phyloP scores from a whole-genome alignment of 2,113 vertebrate species.

The Gavia stellata region DNA sequence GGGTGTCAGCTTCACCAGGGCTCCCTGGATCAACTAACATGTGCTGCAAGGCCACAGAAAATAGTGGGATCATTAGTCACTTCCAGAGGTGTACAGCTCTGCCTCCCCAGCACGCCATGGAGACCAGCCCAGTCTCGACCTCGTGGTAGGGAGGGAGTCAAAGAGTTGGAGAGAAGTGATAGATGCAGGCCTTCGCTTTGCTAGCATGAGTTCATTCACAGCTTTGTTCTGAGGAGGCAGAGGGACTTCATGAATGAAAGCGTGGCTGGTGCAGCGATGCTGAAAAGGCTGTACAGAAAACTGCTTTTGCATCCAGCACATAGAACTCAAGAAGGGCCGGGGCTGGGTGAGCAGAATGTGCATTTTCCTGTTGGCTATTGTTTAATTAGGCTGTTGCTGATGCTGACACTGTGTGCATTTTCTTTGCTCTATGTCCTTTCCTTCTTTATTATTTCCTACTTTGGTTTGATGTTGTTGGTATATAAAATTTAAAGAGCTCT shows the following conservation, averaged over 20 bases:
- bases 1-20: neutral
- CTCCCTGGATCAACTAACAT: neutral
- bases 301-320: neutral
- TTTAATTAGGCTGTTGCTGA: conserved; percentile 42
- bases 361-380: conserved; percentile 33
- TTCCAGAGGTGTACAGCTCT: neutral
- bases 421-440: conserved; percentile 36
- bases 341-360: neutral
- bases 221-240: neutral
- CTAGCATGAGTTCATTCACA: neutral
- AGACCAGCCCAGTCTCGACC: neutral
- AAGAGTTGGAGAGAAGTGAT: neutral
- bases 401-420: conserved; percentile 5
- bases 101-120: neutral
- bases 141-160: neutral
- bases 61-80: neutral
- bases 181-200: neutral
- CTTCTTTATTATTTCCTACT: conserved; percentile 75
- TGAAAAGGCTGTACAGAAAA: neutral
- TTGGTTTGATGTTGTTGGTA: conserved; percentile 76
- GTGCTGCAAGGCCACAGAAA: neutral
- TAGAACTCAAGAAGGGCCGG: neutral
- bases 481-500: conserved; percentile 83
- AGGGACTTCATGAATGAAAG: neutral
- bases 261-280: neutral